Evolutionary conservation across 2,888 invertebrate genomes (phyloP), one percentile per base, ranked within the genome.

Genomic region (Sphaerophoria taeniata): DNA sequence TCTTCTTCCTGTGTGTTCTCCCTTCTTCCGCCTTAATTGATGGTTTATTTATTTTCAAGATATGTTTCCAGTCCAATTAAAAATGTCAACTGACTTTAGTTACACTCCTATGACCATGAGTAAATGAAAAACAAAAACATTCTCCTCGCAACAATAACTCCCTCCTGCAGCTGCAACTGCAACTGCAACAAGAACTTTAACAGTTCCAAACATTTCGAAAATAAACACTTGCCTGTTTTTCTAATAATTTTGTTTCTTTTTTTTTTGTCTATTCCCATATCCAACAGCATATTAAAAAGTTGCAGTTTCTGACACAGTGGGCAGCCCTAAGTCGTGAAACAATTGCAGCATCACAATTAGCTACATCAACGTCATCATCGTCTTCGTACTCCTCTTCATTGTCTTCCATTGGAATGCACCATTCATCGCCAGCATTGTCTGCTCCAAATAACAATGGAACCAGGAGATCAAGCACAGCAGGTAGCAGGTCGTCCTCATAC

Each of bases 261-360:
- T 74, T 56, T 82, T 88, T 87, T 6, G 16, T 16, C 7, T 60
- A 14, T 9, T 36, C n/a, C 4, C 45, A 16, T 9, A 4, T 43
- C 4, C 6, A 39, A 80, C 90, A 92, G 92, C 92, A 92, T 92
- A 91, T 92, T 88, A 91, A 92, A 89, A 91, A 92, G 89, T 89
- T 92, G 85, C 92, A 92, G 88, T 89, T 90, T 83, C 89, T 92
- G 87, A 91, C 92, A 87, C 92, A 92, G 89, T 91, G 91, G 87
- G 92, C 92, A 71, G 91, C 92, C 53, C 87, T 92, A 84, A 92
- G 91, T 89, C 91, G 92, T 82, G 92, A 92, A 90, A 90, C 91
- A 87, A 91, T 91, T 88, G 91, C 92, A 88, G 90, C 92, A 87
- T 92, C 92, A 85, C 91, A 91, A 90, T 90, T 92, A 90, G 92